Conservation (phyloP, 2,888 invertebrate genomes). For the Perizoma flavofasciatum region DNA sequence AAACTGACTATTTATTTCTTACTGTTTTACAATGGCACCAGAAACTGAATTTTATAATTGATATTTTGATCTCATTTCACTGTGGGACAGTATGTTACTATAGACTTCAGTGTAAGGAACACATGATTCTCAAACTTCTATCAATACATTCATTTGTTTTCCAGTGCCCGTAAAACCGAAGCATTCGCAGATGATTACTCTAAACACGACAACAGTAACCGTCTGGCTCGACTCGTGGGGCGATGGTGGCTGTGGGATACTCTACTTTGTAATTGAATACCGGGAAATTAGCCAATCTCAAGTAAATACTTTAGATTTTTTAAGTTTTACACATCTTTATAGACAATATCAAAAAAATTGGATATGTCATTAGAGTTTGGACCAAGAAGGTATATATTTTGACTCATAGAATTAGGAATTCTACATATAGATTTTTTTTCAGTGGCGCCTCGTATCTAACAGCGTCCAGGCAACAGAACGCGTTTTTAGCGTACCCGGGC, state of each 20-base stretch:
- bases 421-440: slow-evolving; percentile 35
- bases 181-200: slow-evolving; percentile 91
- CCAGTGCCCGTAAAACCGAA: slow-evolving; percentile 90
- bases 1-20: no score
- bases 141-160: no score
- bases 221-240: slow-evolving; percentile 95
- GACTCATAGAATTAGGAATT: not conserved
- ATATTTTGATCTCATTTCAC: no score
- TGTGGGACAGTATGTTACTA: no score
- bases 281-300: slow-evolving; percentile 85
- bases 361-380: no score
- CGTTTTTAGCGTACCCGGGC: slow-evolving; percentile 90
- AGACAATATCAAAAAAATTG: no score
- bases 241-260: slow-evolving; percentile 94
- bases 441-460: slow-evolving; percentile 92
- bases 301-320: slow-evolving; percentile 46
- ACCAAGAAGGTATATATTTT: not conserved
- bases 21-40: no score
- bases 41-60: no score
- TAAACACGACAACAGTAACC: slow-evolving; percentile 93
- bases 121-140: no score
- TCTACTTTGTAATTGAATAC: slow-evolving; percentile 93
- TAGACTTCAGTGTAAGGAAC: no score
- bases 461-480: slow-evolving; percentile 92
- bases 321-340: no score